Evolutionary conservation across 2,113 vertebrate species (phyloP).

Genomic region (Tupaia tana): DNA sequence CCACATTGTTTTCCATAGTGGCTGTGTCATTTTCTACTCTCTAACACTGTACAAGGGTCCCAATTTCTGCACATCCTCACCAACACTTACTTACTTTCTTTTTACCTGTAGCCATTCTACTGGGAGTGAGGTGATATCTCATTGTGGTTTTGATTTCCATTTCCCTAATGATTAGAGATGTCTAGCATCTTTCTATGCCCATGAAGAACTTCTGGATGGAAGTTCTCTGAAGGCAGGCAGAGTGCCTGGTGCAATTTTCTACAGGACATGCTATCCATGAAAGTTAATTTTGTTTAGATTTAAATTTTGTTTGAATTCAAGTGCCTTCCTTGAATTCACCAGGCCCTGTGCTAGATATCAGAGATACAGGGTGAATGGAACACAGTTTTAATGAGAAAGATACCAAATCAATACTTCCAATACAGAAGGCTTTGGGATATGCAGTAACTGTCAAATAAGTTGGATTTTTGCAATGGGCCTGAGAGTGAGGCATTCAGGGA

Average conservation of each 20-base stretch:
- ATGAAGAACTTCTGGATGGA: background rate
- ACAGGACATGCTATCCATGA: fast-evolving
- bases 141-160: background rate
- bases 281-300: background rate
- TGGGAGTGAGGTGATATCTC: background rate
- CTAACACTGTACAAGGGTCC: background rate
- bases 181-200: background rate
- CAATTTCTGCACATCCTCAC: background rate
- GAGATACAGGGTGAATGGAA: background rate
- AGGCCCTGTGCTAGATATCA: background rate
- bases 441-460: background rate
- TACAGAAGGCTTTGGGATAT: background rate
- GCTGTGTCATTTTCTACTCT: background rate
- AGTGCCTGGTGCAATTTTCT: background rate
- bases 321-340: background rate
- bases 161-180: background rate
- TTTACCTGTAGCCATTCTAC: background rate
- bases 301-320: too few relatives aligned
- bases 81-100: background rate
- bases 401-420: background rate
- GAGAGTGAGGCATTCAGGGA: background rate
- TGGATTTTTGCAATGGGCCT: background rate
- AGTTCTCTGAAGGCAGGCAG: background rate
- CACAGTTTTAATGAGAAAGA: background rate
- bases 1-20: background rate